Base-by-base conservation (phyloP, 2,797 vertebrate genomes). In the Lateolabrax maculatus region DNA sequence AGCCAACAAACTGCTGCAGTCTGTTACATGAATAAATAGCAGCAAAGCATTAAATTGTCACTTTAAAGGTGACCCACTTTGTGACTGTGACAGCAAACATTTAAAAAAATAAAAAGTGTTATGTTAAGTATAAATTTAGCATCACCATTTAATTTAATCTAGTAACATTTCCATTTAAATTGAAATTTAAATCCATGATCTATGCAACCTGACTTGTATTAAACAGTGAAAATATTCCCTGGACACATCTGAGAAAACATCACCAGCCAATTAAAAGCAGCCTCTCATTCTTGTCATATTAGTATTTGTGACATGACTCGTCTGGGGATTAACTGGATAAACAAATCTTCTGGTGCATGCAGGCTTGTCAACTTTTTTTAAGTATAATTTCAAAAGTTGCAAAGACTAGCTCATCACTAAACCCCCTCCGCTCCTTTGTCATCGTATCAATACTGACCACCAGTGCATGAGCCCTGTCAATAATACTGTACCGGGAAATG, bases 241-340 rank as follows among this genome's bases (percentile, higher is more conserved):
- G 4, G 16, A 44, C 25, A 55, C 27, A 29, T 52, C 21, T 79
- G 56, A 53, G 48, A 57, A 67, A 73, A 67, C 2, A 1, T 25
- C 39, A 57, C 13, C 29, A 71, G 23, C 73, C 39, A 79, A 74
- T 77, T 76, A 73, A 70, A 83, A 62, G 2, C 16, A 39, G 9
- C 12, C 21, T 31, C 18, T 79, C 6, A 1, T 49, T 79, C 16
- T 53, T 39, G 15, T 64, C 27, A 71, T 55, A 55, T 67, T 63
- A 46, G 39, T 39, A 56, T 46, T 36, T 46, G 25, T 29, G 56
- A 57, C 21, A 53, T 8, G 65, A 48, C 13, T 31, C 43, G 0
- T 16, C 56, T 70, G 46, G 66, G 69, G 61, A 61, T 70, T 62
- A 56, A 65, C 58, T 63, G 60, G 49, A 80, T 34, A n/a, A 63